Percentiles rank a stretch among this genome's conserved stretches.
Conservation (phyloP, 2,113 vertebrate species). For the Paramormyrops kingsleyae region DNA sequence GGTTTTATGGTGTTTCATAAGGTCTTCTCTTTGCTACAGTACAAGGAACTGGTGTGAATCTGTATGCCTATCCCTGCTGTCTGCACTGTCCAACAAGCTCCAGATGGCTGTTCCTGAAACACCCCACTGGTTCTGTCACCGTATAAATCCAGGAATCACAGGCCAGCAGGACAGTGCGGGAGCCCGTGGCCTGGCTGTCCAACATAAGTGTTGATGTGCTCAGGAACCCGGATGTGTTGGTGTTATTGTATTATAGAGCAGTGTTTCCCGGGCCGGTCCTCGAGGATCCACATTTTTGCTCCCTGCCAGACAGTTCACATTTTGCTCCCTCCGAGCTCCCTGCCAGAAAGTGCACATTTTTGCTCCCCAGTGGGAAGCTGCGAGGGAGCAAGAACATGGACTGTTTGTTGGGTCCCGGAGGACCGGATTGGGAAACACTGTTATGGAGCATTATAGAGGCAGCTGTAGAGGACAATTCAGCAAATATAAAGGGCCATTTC, state of each 20-base stretch:
- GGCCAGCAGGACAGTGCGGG: not conserved
- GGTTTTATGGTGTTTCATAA: not conserved
- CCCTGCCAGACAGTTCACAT: no score
- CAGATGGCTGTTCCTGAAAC: not conserved
- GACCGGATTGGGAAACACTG: no score
- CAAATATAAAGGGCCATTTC: not conserved
- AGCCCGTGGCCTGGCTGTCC: not conserved
- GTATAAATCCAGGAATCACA: not conserved
- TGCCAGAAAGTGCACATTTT: no score
- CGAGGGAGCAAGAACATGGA: not conserved
- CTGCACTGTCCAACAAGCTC: not conserved
- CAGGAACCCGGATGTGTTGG: not conserved
- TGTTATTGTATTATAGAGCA: not conserved
- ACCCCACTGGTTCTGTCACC: not conserved
- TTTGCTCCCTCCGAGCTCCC: no score
- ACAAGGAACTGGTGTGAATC: not conserved
- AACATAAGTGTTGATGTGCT: not conserved
- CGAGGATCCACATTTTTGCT: no score
- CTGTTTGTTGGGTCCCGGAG: no score
- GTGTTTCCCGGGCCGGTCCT: not conserved
- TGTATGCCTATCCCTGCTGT: not conserved
- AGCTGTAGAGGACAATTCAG: not conserved
- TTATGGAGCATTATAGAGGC: not conserved
- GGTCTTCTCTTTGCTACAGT: not conserved
- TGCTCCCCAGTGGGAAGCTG: no score